A percentile compares a stretch with the other conserved stretches of the same genome.
phyloP scores from a whole-genome alignment of 2,113 vertebrate species.

The Ancistrus triradiatus region DNA sequence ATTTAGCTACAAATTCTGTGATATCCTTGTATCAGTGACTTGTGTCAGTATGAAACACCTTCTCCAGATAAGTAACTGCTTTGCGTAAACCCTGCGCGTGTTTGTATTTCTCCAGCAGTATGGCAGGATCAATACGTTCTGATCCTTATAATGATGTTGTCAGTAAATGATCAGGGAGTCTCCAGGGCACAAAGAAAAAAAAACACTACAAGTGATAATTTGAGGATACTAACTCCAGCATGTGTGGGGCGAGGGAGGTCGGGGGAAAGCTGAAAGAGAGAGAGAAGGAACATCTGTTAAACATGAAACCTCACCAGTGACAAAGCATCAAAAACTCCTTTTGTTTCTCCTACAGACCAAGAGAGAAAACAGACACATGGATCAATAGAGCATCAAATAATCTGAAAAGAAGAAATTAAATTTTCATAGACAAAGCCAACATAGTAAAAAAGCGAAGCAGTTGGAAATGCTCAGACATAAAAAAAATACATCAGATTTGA shows the following conservation, averaged over 20 bases:
- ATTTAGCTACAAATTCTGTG: no score
- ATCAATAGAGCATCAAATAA: neutral
- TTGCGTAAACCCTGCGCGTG: neutral
- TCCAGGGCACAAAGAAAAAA: constrained; percentile 30
- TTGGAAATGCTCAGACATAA: no score
- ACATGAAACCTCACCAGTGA: constrained; percentile 1
- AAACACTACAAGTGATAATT: constrained; percentile 38
- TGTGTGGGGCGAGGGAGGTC: neutral
- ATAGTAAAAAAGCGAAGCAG: no score
- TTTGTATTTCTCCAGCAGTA: constrained; percentile 40
- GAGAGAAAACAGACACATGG: neutral
- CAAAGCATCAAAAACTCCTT: constrained; percentile 3
- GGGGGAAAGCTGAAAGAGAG: constrained; percentile 12
- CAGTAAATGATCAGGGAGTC: constrained; percentile 46
- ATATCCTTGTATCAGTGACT: no score
- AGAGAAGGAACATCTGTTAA: neutral
- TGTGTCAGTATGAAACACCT: no score
- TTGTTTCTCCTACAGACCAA: neutral
- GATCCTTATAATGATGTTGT: constrained; percentile 47
- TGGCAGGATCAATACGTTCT: constrained; percentile 42
- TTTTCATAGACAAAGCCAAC: neutral
- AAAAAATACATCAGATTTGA: no score
- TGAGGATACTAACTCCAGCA: constrained; percentile 13
- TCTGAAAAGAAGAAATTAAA: neutral
- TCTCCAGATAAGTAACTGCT: neutral